Base-by-base conservation (phyloP, 2,113 vertebrate genomes). In the zebrafish (Danio rerio) region DNA sequence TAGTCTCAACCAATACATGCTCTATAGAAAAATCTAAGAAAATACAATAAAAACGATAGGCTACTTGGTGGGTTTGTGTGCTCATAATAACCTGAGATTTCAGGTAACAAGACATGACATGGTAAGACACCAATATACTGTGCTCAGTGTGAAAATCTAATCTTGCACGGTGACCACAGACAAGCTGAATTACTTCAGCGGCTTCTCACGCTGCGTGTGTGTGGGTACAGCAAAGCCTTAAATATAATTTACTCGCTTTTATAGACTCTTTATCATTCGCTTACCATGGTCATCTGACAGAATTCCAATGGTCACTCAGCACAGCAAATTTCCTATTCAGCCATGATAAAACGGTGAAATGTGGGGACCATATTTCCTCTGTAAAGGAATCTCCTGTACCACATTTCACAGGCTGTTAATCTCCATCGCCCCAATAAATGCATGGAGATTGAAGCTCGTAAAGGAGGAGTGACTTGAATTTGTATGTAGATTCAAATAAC, bases 271-370 rank as follows among this genome's bases (percentile, higher is more conserved):
- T 72, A 88, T 91, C 89, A 87, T 88, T 77, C 72, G 21, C 83
- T 90, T 86, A 84, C 88, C 81, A 81, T 86, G 88, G 85, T 87
- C 87, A 89, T 78, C 86, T 86, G 90, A 88, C 89, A 88, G 87
- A 76, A 92, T 87, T 86, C 89, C 88, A 86, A 87, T 88, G 89
- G 81, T 78, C 52, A 75, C 86, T 83, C 66, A 13, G 73, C 58
- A 81, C 70, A 66, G 73, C 83, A 78, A 85, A 80, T 85, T 85
- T 80, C 75, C 80, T 82, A 81, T 83, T 87, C 88, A 75, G 82
- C 75, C 75, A 42, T 82, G 86, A 91, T 87, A 85, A 88, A 89
- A 86, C 70, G 50, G 47, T 87, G 86, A 89, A 90, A 88, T 82
- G 86, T 71, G 68, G 80, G 56, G 81, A 68, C 69, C 82, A 77